Evolutionary conservation across 2,113 vertebrate species (phyloP), one percentile per base, ranked within the genome.

Genomic region (Pholis gunnellus): DNA sequence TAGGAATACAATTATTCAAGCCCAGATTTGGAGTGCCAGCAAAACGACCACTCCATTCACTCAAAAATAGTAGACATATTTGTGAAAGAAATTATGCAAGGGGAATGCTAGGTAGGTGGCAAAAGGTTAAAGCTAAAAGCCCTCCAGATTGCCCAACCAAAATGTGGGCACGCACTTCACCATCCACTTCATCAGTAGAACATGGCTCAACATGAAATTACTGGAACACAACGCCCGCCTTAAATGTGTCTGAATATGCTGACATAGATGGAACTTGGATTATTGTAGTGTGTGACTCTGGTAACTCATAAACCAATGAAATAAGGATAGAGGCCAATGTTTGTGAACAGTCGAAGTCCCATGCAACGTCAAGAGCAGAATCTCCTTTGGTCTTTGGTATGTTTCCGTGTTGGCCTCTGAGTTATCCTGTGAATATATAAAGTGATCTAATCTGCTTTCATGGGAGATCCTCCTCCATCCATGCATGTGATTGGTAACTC

Each of bases 401-500:
- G 36, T 40, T 68, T 83, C 78, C 22, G 6, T 27, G 56, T 78
- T 68, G 75, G 81, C 50, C 76, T 52, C 50, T 1, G 74, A 72
- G 59, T 56, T 71, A 84, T 87, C 74, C 72, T 88, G 81, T 84
- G 88, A 92, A 92, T 86, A 90, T 85, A 81, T 93, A 90, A 89
- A 87, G 81, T 90, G 88, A 93, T 92, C 83, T 64, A 90, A 92
- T 93, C 87, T 91, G 80, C 88, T 90, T 87, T 92, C 89, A 87
- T 81, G 75, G 84, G 87, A 91, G 81, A 90, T 79, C 78, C 57
- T 89, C 82, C 72, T 89, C 76, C 82, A 92, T 64, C 70, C 90
- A 94, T 93, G 91, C 91, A 94, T 93, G 91, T 90, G 87, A 93
- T 93, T 94, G 91, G 82, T 93, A 94, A 92, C 89, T 82, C 70